Evolutionary conservation across 2,888 invertebrate genomes (phyloP).

Genomic region (Stenurella melanura): DNA sequence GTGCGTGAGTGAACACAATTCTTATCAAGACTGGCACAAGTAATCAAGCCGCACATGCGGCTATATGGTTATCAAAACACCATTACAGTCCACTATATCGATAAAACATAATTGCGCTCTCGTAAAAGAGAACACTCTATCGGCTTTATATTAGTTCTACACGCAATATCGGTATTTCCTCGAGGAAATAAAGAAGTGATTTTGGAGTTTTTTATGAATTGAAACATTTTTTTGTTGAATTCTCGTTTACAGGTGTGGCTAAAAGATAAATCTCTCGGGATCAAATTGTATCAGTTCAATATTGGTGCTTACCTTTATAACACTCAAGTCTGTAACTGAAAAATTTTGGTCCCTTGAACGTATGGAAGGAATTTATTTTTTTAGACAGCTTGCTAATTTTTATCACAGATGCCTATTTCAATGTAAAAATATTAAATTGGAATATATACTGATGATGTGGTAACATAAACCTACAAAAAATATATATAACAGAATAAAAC

Average conservation of each 20-base stretch:
- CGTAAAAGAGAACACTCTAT: conserved; percentile 34
- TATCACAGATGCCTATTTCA: too few species aligned
- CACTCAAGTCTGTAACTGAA: too few species aligned
- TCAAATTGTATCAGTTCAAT: too few species aligned
- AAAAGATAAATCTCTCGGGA: too few species aligned
- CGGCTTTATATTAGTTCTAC: conserved; percentile 31
- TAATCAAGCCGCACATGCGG: conserved; percentile 25
- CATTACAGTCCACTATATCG: conserved; percentile 26
- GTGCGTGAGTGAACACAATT: conserved; percentile 15
- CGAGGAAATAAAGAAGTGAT: conserved; percentile 8
- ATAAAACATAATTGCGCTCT: conserved; percentile 37
- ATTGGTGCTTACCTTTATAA: too few species aligned
- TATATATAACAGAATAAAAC: too few species aligned
- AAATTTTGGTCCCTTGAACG: too few species aligned
- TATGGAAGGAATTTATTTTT: too few species aligned
- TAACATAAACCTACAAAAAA: too few species aligned
- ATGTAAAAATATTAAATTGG: too few species aligned
- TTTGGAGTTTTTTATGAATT: neutral
- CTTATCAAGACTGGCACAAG: conserved; percentile 25
- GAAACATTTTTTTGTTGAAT: neutral
- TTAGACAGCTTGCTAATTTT: too few species aligned
- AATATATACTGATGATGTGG: too few species aligned
- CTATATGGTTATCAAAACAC: conserved; percentile 30
- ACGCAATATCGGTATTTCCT: conserved; percentile 28
- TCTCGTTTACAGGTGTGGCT: neutral